These are phyloP conservation scores for Anas platyrhynchos DNA, from an alignment of 2,113 vertebrate species.

Conservation along the genomic window DNA sequence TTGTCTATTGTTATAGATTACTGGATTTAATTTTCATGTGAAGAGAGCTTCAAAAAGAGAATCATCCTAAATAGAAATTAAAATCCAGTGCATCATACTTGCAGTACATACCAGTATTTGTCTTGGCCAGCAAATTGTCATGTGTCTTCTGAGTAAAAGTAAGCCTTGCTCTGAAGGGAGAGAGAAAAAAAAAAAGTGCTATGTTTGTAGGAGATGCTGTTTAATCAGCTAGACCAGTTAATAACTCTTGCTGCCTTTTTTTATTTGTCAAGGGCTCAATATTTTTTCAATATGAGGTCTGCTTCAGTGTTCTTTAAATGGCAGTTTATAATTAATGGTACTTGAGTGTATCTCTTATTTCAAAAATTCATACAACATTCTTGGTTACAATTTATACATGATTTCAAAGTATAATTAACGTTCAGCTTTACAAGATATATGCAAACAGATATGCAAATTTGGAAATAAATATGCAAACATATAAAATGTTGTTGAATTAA, in stretches of 20 bases:
- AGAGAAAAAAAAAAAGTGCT: conserved; percentile 12
- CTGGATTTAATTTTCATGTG: not conserved
- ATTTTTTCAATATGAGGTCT: conserved; percentile 81
- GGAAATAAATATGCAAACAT: conserved; percentile 88
- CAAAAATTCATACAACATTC: conserved; percentile 83
- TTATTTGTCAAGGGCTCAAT: conserved; percentile 81
- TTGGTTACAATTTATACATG: conserved; percentile 85
- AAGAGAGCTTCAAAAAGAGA: not conserved
- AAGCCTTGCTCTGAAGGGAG: conserved; percentile 3
- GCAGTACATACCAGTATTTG: conserved; percentile 4
- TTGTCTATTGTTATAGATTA: conserved; percentile 26
- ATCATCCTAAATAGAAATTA: not conserved
- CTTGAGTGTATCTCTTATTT: conserved; percentile 79
- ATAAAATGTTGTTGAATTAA: conserved; percentile 87
- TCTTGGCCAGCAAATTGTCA: not conserved
- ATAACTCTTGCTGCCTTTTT: conserved; percentile 74
- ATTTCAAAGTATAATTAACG: conserved; percentile 88
- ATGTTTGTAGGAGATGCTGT: conserved; percentile 58
- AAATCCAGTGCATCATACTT: not conserved
- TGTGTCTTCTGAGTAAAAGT: conserved; percentile 27
- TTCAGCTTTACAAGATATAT: conserved; percentile 86
- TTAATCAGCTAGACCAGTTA: conserved; percentile 77
- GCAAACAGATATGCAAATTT: conserved; percentile 89
- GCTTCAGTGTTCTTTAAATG: conserved; percentile 77
- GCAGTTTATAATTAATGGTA: conserved; percentile 83